Conservation (phyloP, 2,888 invertebrate species). For the Cosmia pyralina region DNA sequence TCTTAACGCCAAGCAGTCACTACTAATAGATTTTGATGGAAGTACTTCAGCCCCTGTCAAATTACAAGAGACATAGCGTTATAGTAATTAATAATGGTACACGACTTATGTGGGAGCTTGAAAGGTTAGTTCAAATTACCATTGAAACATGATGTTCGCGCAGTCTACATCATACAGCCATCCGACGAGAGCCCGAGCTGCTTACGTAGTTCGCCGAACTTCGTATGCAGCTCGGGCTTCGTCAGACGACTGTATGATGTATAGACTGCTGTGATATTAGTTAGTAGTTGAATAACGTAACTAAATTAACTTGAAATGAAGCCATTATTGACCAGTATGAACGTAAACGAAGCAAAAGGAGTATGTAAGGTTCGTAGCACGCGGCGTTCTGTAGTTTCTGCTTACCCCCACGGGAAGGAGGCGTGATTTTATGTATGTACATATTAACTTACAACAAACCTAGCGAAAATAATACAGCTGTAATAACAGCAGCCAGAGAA, state of each 20-base stretch:
- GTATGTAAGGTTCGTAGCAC: background rate
- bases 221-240: no score
- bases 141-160: background rate
- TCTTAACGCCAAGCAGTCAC: constrained; percentile 9
- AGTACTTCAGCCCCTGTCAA: constrained; percentile 6
- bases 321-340: background rate
- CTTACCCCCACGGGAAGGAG: background rate
- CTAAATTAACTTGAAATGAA: background rate
- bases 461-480: background rate
- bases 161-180: no score
- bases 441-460: background rate
- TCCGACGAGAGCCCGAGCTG: no score
- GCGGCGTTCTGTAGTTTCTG: background rate
- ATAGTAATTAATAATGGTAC: constrained; percentile 22
- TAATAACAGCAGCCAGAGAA: background rate
- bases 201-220: no score
- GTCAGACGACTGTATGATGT: no score
- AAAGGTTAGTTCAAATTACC: constrained; percentile 18
- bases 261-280: no score
- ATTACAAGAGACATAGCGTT: constrained; percentile 21
- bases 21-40: constrained; percentile 30
- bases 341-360: background rate
- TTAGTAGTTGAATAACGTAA: background rate
- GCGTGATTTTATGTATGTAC: background rate
- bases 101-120: background rate